Base-by-base conservation (phyloP, 2,113 vertebrate species). In the Protobothrops mucrosquamatus region DNA sequence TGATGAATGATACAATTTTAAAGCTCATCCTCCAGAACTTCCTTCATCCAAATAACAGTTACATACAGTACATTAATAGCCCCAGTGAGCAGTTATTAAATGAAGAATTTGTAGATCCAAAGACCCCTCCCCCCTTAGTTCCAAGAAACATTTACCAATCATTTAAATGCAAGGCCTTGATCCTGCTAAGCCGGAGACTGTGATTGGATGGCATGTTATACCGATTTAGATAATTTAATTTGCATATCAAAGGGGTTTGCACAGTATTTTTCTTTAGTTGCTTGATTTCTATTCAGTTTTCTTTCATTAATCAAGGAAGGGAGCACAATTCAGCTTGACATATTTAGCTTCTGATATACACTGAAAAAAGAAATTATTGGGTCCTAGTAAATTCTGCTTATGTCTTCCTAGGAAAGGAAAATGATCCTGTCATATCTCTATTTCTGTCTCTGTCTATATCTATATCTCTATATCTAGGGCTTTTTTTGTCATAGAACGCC, bases 1-100 rank as follows among this genome's bases (percentile, higher is more conserved):
- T 91, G 29, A 93, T 87, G 55, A 87, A 92, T 81, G 4, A 88
- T 61, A 22, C 0, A 93, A 64, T 89, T 92, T 94, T 69, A 94
- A 89, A 64, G 56, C 89, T 96, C 93, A 93, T 95, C 95, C 93
- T 92, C 57, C 81, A 89, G 93, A 95, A 94, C 54, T 81, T 92
- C 93, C 89, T 1, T 4, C 20, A 74, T 92, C 61, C 61, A 93
- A 64, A 92, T 91, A 92, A 54, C 95, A 92, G 8, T 91, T 94
- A 93, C 91, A 92, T 92, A 95, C 87, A 89, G 93, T 92, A 96
- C 88, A 89, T 93, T 92, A 85, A 91, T 54, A 92, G 69, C 4
- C 69, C 87, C 0, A 2, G 64, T 87, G 91, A 91, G 23, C 15
- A 11, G 14, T 90, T 94, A 85, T 88, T 95, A 56, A 61, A 74